These are phyloP conservation scores for Marmota flaviventris DNA, from an alignment of 2,113 vertebrate species.

Conservation along the genomic window DNA sequence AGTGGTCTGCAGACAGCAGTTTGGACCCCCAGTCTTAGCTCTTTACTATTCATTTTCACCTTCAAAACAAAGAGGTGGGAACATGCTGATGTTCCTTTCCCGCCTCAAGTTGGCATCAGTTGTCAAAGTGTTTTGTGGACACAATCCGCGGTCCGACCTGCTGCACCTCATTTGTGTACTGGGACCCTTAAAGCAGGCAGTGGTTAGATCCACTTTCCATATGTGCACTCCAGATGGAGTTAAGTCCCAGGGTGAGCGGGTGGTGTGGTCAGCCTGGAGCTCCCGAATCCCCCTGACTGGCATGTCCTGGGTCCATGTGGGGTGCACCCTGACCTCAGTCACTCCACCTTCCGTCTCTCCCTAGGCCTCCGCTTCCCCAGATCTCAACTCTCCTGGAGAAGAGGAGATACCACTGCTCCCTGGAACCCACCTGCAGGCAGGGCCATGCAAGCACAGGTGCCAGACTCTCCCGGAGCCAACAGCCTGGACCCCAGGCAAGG, in stretches of 20 bases:
- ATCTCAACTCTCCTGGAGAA: slow-evolving; percentile 60
- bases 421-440: slow-evolving; percentile 58
- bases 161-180: not conserved
- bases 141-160: no score
- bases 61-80: not conserved
- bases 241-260: not conserved
- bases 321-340: not conserved
- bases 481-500: slow-evolving; percentile 77
- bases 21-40: not conserved
- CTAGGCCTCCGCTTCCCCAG: slow-evolving; percentile 85
- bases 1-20: not conserved
- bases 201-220: not conserved
- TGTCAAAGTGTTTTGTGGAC: not conserved
- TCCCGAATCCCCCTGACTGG: not conserved
- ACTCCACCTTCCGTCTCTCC: not conserved
- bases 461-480: slow-evolving; percentile 85
- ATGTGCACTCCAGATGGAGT: no score
- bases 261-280: not conserved
- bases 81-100: not conserved
- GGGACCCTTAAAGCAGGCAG: not conserved
- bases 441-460: slow-evolving; percentile 82
- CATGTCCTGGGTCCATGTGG: not conserved
- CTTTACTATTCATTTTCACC: not conserved
- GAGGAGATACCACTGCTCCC: slow-evolving; percentile 85
- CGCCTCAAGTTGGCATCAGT: not conserved